Percentiles rank a stretch among this genome's conserved stretches.
phyloP scores from a whole-genome alignment of 2,113 vertebrate genomes.

The Psettodes erumei region DNA sequence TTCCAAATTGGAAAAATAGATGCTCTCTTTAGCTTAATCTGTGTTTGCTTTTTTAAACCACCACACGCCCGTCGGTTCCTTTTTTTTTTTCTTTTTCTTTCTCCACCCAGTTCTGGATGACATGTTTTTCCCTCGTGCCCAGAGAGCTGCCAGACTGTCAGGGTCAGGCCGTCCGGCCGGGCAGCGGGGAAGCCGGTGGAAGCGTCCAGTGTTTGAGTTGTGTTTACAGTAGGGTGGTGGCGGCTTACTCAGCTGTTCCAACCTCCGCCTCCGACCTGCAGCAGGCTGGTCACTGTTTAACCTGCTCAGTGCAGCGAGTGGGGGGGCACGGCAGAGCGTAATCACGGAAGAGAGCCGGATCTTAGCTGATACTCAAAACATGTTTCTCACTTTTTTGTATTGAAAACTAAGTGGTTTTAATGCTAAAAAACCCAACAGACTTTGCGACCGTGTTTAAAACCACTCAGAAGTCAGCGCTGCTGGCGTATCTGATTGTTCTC shows the following conservation, averaged over 20 bases:
- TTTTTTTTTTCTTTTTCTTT: background rate
- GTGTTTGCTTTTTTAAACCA: conserved; percentile 15
- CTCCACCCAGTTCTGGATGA: background rate
- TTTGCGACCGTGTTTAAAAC: background rate
- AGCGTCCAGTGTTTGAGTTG: conserved; percentile 68
- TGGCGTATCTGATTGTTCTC: background rate
- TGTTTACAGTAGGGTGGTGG: conserved; percentile 55
- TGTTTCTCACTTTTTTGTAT: background rate
- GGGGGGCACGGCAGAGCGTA: background rate
- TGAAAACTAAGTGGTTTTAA: background rate
- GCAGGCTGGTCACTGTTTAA: conserved; percentile 18
- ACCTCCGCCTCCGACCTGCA: conserved; percentile 1
- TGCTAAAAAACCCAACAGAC: background rate
- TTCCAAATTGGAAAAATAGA: background rate
- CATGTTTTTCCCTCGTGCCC: conserved; percentile 26
- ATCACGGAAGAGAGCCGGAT: background rate
- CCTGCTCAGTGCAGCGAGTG: conserved; percentile 9
- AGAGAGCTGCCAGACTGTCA: conserved; percentile 45
- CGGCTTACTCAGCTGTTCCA: conserved; percentile 75
- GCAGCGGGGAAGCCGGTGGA: conserved; percentile 45
- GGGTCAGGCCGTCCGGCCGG: conserved; percentile 16
- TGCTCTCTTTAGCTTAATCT: too few relatives aligned
- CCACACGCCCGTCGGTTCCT: background rate
- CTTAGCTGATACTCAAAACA: background rate
- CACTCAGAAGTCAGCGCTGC: background rate